Base-by-base conservation (phyloP, 2,797 vertebrate species). In the Catostomus latipinnis region DNA sequence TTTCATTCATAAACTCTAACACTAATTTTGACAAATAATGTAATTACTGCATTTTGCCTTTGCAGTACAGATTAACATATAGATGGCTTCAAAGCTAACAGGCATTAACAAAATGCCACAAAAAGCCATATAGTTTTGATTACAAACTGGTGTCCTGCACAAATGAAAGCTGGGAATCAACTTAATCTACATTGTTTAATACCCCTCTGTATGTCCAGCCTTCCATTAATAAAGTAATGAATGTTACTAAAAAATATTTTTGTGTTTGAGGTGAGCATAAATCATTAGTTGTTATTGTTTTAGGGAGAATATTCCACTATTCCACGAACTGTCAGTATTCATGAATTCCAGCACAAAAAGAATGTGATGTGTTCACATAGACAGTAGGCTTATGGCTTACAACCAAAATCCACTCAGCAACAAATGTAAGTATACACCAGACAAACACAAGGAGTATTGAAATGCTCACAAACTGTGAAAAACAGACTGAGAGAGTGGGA, bases 361-460 rank as follows among this genome's bases (percentile, higher is more conserved):
- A 69, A 58, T 12, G 18, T 18, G 52, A 16, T 56, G 56, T 71
- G 50, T 50, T 61, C 62, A 56, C 57, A 71, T 10, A 62, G 56
- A 61, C 10, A 6, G 54, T 16, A 68, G 49, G 68, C 53, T 52
- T 70, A 54, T 70, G 76, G 71, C 56, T 62, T 6, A 54, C 3
- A 56, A 68, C 56, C 65, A 74, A 63, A 50, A 68, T 48, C 62
- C 74, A 72, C 43, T 61, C 57, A 48, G 14, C 45, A 48, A 22
- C 57, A 74, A 60, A 52, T 66, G 54, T 62, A 71, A 76, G 67
- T 67, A 78, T 71, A 49, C 63, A 60, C 34, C 45, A 68, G 68
- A 82, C 71, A 71, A 57, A 71, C 66, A 71, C 52, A 69, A 54
- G 49, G 34, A 52, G 34, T 13, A 54, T 1, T 53, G 68, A 67